Base-by-base conservation (phyloP, 1,140 invertebrate genomes). In the Rhopalosiphum maidis region DNA sequence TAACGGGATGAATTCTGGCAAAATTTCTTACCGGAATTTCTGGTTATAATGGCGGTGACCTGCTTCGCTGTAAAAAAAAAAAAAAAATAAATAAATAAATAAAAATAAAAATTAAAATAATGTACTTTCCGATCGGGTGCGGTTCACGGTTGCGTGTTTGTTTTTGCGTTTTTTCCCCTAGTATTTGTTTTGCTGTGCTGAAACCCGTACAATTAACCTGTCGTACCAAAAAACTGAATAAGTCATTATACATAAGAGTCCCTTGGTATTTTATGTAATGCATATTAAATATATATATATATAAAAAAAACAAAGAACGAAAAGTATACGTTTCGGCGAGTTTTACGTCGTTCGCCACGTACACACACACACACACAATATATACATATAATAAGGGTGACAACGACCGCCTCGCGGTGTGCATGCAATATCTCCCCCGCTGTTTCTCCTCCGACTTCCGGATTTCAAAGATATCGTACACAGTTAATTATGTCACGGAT, bases 161-260 rank as follows among this genome's bases (percentile, higher is more conserved):
- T 25, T 90, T 41, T 68, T 43, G 55, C 89, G 41, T 90, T 90
- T 77, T 90, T 90, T 90, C 7, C 37, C 15, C 54, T 43, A 68
- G 89, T 90, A 43, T 90, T 90, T 90, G 54, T 60, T 90, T 90
- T 68, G 30, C 89, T 55, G 55, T 90, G 89, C 89, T 21, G 89
- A 90, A 60, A 90, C 60, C 89, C 55, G 55, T 90, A 68, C 89
- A 90, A 90, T 90, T 90, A 90, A 60, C 54, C 55, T 68, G 89
- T 90, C 89, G 87, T 43, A 68, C 89, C 41, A 22, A 68, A 90
- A 86, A 60, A 68, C 89, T 55, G 35, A 90, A 90, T 90, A 90
- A 90, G 89, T 90, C 89, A 68, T 90, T 90, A 90, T 77, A 35
- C 60, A 77, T 90, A 90, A 90, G 30, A 43, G 89, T 90, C 43